Conservation (phyloP, 2,797 vertebrate genomes). For the Neostethus bicornis region DNA sequence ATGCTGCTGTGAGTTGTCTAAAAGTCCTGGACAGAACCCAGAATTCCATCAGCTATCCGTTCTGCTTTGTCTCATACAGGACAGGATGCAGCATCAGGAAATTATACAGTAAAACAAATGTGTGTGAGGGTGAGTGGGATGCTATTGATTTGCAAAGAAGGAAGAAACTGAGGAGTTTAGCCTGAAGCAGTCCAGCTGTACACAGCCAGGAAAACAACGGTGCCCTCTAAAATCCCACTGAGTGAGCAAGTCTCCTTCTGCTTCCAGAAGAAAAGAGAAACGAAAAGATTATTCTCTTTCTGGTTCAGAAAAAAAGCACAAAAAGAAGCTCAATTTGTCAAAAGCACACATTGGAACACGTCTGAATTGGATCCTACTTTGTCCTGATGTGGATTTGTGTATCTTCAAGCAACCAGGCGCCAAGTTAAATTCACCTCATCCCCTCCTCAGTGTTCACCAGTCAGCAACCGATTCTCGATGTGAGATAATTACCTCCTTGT, state of each 20-base stretch:
- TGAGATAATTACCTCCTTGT: conserved; percentile 28
- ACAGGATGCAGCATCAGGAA: conserved; percentile 54
- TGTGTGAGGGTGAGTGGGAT: conserved; percentile 25
- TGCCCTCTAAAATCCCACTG: conserved; percentile 27
- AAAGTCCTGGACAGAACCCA: conserved; percentile 14
- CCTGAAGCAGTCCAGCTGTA: conserved; percentile 41
- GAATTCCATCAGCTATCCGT: conserved; percentile 20
- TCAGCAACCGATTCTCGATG: neutral
- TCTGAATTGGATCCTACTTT: no score
- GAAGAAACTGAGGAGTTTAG: conserved; percentile 31
- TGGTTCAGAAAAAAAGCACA: no score
- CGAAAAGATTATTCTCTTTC: no score
- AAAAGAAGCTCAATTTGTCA: no score
- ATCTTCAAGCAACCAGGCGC: no score
- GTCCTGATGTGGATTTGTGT: no score
- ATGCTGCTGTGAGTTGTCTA: conserved; percentile 5
- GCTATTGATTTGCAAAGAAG: conserved; percentile 40
- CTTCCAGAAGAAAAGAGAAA: neutral
- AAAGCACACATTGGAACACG: no score
- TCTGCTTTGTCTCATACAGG: conserved; percentile 18
- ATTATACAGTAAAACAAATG: conserved; percentile 33
- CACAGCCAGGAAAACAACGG: conserved; percentile 38
- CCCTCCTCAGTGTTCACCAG: neutral
- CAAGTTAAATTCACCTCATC: neutral
- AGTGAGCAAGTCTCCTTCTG: conserved; percentile 14